Evolutionary conservation across 1,140 invertebrate genomes (phyloP).

Genomic region (Archegozetes longisetosus): DNA sequence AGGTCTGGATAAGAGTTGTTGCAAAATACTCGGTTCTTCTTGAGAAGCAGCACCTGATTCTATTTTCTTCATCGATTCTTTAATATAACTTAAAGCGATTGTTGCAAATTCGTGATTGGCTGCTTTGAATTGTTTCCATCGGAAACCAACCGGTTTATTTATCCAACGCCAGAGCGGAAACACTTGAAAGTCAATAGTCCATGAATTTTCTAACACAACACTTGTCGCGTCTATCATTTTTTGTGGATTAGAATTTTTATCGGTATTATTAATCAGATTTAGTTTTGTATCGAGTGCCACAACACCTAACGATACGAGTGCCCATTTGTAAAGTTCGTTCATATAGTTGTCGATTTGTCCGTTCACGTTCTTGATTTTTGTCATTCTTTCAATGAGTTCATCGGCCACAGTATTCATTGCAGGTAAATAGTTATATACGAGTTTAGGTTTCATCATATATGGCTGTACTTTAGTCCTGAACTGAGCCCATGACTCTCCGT

Average conservation of each 20-base stretch:
- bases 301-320: conserved; percentile 25
- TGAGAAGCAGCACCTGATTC: not conserved
- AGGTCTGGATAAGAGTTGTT: conserved; percentile 9
- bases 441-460: conserved; percentile 49
- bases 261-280: too few species aligned
- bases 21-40: conserved; percentile 1
- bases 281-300: too few species aligned
- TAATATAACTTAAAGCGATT: conserved; percentile 42
- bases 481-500: conserved; percentile 64
- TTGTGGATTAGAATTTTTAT: too few species aligned
- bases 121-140: conserved; percentile 19
- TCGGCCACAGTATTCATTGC: conserved; percentile 42
- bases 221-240: too few species aligned
- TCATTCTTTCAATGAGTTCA: conserved; percentile 40
- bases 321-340: conserved; percentile 23
- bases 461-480: conserved; percentile 51
- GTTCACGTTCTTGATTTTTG: not conserved
- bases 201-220: conserved; percentile 49
- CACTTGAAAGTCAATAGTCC: conserved; percentile 44
- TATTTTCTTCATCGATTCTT: not conserved
- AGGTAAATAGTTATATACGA: conserved; percentile 45
- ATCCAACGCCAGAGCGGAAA: conserved; percentile 53
- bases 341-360: conserved; percentile 19
- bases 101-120: conserved; percentile 37
- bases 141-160: conserved; percentile 24